Evolutionary conservation across 1,140 invertebrate genomes (phyloP).

Genomic region (Formica exsecta): DNA sequence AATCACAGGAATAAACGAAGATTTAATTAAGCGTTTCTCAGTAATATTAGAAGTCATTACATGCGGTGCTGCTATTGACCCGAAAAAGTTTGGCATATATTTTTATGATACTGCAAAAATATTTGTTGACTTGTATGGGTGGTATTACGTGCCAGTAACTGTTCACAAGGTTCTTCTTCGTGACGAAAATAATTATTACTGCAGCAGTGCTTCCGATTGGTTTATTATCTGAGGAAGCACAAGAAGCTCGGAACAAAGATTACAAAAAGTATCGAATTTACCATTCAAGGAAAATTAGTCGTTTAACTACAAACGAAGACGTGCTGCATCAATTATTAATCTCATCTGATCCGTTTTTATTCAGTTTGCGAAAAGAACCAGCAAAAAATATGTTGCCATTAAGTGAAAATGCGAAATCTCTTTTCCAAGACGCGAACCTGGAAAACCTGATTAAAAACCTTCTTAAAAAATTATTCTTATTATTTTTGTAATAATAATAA

Average conservation of each 20-base stretch:
- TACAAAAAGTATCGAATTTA: neutral
- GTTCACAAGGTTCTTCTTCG: neutral
- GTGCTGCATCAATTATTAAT: conserved; percentile 6
- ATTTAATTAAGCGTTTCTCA: conserved; percentile 6
- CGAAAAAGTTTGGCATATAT: neutral
- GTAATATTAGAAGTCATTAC: neutral
- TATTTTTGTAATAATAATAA: too few relatives aligned
- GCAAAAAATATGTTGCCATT: neutral
- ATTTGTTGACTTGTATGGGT: neutral
- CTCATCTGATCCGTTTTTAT: neutral
- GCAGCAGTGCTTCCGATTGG: conserved; percentile 6
- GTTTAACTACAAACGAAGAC: neutral
- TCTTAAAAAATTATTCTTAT: too few relatives aligned
- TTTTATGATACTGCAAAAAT: conserved; percentile 12
- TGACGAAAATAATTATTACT: conserved; percentile 8
- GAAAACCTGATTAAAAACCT: too few relatives aligned
- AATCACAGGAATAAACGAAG: conserved; percentile 16
- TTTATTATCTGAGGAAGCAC: conserved; percentile 6
- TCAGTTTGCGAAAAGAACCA: neutral
- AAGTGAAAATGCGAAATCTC: neutral
- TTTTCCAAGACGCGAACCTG: neutral
- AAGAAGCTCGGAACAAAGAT: conserved; percentile 9
- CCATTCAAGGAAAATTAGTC: conserved; percentile 13
- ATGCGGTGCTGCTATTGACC: neutral
- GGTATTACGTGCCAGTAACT: too few relatives aligned